Evolutionary conservation across 2,888 invertebrate genomes (phyloP).

Genomic region (Hololepta plana): DNA sequence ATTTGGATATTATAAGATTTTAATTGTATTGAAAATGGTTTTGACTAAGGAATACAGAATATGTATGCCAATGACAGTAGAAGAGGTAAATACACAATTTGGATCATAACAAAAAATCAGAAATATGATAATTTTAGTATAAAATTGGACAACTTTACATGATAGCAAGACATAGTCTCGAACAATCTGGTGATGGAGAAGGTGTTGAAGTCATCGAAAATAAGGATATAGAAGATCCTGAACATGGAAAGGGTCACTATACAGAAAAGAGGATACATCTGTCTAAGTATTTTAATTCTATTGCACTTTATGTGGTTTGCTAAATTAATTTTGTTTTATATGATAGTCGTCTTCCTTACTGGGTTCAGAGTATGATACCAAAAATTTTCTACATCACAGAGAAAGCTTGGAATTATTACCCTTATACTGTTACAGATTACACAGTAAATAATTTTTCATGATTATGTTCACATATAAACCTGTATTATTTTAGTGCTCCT

Average conservation of each 20-base stretch:
- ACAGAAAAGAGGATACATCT: slow-evolving; percentile 84
- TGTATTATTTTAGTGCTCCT: slow-evolving; percentile 59
- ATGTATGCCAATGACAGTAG: slow-evolving; percentile 81
- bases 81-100: slow-evolving; percentile 55
- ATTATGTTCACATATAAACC: slow-evolving; percentile 5
- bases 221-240: slow-evolving; percentile 56
- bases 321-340: slow-evolving; percentile 6
- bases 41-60: slow-evolving; percentile 77
- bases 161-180: slow-evolving; percentile 85
- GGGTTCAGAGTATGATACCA: slow-evolving; percentile 75
- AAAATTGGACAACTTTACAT: slow-evolving; percentile 83
- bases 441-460: slow-evolving; percentile 38
- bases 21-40: slow-evolving; percentile 40
- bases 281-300: slow-evolving; percentile 43
- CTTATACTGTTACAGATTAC: slow-evolving; percentile 71
- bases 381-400: slow-evolving; percentile 85
- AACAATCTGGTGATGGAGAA: slow-evolving; percentile 77
- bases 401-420: slow-evolving; percentile 92
- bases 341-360: slow-evolving; percentile 72
- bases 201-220: slow-evolving; percentile 85
- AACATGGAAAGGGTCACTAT: slow-evolving; percentile 68
- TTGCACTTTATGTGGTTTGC: slow-evolving; percentile 2
- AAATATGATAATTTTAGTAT: no score
- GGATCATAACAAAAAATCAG: no score
- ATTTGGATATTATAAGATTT: not conserved